Conservation (phyloP, 2,797 vertebrate species). For the Coracias cyanogaster region DNA sequence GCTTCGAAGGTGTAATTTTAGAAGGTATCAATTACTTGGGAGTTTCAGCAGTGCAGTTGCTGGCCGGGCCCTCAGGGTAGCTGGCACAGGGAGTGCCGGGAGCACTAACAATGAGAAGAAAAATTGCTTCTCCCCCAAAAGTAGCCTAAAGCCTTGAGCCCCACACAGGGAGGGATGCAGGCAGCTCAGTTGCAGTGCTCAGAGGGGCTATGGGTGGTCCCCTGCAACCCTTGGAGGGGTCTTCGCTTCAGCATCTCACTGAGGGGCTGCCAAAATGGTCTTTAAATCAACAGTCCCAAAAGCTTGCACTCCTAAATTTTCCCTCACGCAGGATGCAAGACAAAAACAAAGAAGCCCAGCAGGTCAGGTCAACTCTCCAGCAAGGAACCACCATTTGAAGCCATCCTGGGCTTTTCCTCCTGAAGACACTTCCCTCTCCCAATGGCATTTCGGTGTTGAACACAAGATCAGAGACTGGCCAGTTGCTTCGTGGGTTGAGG, state of each 20-base stretch:
- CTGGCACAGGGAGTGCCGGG: not conserved
- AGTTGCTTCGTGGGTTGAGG: not conserved
- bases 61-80: not conserved
- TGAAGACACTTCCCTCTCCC: not conserved
- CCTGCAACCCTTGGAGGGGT: not conserved
- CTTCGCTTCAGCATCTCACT: not conserved
- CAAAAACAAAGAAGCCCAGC: not conserved
- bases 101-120: not conserved
- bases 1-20: slow-evolving; percentile 22
- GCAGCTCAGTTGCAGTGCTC: rapidly evolving
- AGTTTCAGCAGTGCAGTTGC: not conserved
- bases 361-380: not conserved
- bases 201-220: not conserved
- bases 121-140: not conserved
- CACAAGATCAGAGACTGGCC: not conserved
- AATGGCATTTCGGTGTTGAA: not conserved
- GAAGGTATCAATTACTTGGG: not conserved
- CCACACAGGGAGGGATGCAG: not conserved
- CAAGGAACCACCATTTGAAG: not conserved
- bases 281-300: not conserved
- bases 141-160: not conserved
- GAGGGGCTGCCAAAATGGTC: not conserved
- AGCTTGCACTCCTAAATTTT: not conserved
- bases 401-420: not conserved
- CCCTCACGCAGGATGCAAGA: not conserved